These are phyloP conservation scores for Phocoena phocoena DNA, from an alignment of 2,113 vertebrate species.

Conservation along the genomic window DNA sequence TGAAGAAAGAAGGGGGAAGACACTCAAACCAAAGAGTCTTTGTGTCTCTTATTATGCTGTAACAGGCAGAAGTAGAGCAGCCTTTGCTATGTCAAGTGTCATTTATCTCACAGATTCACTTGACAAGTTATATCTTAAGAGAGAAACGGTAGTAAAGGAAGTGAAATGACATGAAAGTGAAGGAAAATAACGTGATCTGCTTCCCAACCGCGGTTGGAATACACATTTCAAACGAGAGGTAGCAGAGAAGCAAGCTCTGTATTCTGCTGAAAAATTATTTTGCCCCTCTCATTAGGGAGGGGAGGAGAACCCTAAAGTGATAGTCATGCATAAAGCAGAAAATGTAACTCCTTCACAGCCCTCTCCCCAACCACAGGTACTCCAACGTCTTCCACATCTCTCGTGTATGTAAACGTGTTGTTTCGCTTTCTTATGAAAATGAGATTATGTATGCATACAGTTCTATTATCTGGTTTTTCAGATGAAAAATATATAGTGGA, in stretches of 20 bases:
- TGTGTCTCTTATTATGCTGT: not conserved
- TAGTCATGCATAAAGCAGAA: not conserved
- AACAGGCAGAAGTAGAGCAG: not conserved
- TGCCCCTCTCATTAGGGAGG: not conserved
- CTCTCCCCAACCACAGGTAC: not conserved
- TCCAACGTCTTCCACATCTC: not conserved
- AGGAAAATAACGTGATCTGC: not conserved
- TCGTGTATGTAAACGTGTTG: not conserved
- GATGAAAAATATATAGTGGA: not conserved
- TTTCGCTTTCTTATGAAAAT: not conserved
- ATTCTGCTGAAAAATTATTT: not conserved
- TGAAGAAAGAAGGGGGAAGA: not conserved
- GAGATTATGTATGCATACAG: not conserved
- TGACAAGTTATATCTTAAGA: not conserved
- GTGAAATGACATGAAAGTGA: not conserved
- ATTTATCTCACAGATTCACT: not conserved
- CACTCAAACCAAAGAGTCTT: not conserved
- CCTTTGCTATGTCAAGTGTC: not conserved
- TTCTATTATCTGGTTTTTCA: not conserved
- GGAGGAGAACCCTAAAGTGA: not conserved
- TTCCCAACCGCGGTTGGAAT: not conserved
- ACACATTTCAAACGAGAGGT: not conserved
- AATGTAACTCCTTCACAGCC: not conserved
- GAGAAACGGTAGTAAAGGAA: not conserved
- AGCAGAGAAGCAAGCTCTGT: not conserved